A percentile compares a stretch with the other conserved stretches of the same genome.
These are phyloP conservation scores for Phalacrocorax pelagicus DNA, from an alignment of 2,113 vertebrate species.

Conservation along the genomic window DNA sequence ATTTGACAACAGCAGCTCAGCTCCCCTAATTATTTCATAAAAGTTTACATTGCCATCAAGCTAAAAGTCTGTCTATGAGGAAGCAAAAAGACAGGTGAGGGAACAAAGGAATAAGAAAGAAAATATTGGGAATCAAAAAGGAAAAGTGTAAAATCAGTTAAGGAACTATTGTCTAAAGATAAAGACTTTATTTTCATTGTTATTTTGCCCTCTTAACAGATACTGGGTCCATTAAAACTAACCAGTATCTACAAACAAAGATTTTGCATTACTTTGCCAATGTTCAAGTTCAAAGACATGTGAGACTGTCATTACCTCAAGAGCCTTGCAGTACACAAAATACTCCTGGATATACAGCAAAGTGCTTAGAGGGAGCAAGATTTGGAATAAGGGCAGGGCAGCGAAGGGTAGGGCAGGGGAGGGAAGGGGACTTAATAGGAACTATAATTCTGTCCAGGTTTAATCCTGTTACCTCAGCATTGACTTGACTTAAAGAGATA, in stretches of 20 bases:
- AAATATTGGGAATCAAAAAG: not conserved
- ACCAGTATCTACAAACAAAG: not conserved
- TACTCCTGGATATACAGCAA: accelerated
- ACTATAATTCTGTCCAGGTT: not conserved
- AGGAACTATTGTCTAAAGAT: not conserved
- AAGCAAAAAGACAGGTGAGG: not conserved
- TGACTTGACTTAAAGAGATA: not conserved
- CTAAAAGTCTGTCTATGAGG: not conserved
- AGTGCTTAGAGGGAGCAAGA: not conserved
- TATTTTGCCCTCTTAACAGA: not conserved
- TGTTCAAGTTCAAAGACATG: not conserved
- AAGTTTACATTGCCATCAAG: not conserved
- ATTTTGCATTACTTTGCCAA: not conserved
- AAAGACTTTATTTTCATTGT: not conserved
- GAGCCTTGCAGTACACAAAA: not conserved
- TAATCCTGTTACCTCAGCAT: not conserved
- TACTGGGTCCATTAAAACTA: not conserved
- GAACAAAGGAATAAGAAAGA: not conserved
- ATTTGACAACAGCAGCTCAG: not conserved
- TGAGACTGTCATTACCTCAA: not conserved
- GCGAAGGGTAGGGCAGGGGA: not conserved
- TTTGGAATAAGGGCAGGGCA: not conserved
- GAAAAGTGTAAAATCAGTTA: not conserved
- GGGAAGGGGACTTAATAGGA: not conserved
- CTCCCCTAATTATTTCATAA: not conserved